Base-by-base conservation (phyloP, 2,888 invertebrate genomes). In the Lepidocyrtinus sp. region DNA sequence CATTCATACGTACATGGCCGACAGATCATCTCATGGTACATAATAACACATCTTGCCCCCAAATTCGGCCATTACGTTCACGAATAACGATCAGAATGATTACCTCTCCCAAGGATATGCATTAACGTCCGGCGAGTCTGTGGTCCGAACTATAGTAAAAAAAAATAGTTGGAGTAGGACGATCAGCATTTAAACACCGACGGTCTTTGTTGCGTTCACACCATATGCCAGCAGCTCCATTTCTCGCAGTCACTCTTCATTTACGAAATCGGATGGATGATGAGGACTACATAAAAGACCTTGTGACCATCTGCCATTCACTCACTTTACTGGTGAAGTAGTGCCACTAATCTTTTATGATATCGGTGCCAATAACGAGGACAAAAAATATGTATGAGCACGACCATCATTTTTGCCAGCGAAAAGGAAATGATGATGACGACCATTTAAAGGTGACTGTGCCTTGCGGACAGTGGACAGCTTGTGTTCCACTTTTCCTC, bases 401-500 rank as follows among this genome's bases (percentile, higher is more conserved):
- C 36, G 36, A 12, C 12, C 36, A 5, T 9, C 36, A 9, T 36
- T 36, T 36, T 36, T 36, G 36, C 12, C 36, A 36, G 36, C n/a
- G n/a, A 55, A n/a, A 65, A 65, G 27, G 74, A 50, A 24, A 19
- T 17, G 61, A 19, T 75, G 68, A 68, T 45, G 75, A 75, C 68
- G 62, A 69, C 75, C 75, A 75, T 24, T 64, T 50, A 64, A 24
- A 50, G 19, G 71, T n/a, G 62, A 15, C 17, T 71, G 71, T 22
- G 17, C 26, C 19, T 1, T 72, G 45, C 21, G 22, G 25, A 21
- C 55, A 55, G 55, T 55, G 55, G 55, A 55, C 55, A 55, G 55
- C 55, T 55, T 61, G 68, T 69, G 70, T 22, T 61, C 70, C 70
- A 71, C 61, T 71, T 71, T 69, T 62, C 27, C 24, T 61, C 50